Base-by-base conservation (phyloP, 1,140 invertebrate species). In the Helicoverpa armigera region DNA sequence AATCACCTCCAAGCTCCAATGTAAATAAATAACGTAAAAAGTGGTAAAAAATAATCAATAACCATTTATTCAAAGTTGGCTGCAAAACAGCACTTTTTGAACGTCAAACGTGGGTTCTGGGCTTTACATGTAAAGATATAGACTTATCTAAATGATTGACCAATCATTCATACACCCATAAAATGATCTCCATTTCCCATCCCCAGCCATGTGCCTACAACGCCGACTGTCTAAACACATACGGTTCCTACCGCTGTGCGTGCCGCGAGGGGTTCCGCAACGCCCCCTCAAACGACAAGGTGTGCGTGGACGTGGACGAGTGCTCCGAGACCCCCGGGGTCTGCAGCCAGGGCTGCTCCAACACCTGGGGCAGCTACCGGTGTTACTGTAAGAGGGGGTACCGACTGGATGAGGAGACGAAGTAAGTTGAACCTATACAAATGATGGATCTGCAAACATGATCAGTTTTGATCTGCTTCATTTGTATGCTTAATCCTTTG, bases 311-410 rank as follows among this genome's bases (percentile, higher is more conserved):
- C 82, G 91, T 97, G 0, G 96, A 98, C 85, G 97, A 98, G 89
- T 98, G 97, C 80, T 72, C 91, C 10, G 94, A 95, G 74, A 95
- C 94, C 1, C 94, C 96, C 0, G 96, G 96, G 2, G 88, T 97
- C 0, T 99, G 98, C 87, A 96, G 98, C 83, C 98, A 99, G 60
- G 96, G 95, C 29, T 99, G 98, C 84, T 94, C 97, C 50, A 98
- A 99, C 89, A 96, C 96, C 3, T 98, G 97, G 97, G 98, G 98
- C 1, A 96, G 97, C 2, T 98, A 97, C 92, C 95, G 96, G 61
- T 99, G 98, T 90, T 94, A 96, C 4, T 99, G 98, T 88, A 95
- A 97, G 10, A 85, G 93, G 0, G 98, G 98, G 0, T 98, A 96
- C 89, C 95, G 96, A 4, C 88, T 98, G 0, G 96, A 95, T 58